These are phyloP conservation scores for Chelon labrosus DNA, from an alignment of 2,797 vertebrate genomes.

Conservation along the genomic window DNA sequence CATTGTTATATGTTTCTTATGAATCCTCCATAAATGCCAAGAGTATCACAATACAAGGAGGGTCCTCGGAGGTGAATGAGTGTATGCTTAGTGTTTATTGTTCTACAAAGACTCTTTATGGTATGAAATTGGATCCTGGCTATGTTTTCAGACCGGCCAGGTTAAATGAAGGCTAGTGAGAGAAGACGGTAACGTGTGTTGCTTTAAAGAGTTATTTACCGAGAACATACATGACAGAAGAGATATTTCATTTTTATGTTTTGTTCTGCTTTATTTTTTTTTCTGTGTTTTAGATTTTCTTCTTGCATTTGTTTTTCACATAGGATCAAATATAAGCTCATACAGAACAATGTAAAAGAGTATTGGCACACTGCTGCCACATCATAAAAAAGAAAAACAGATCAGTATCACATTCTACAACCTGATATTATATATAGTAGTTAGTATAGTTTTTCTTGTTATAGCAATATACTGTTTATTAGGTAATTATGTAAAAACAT, in stretches of 20 bases:
- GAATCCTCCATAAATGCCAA: conserved; percentile 22
- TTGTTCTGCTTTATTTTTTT: not conserved
- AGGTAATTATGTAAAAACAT: no score
- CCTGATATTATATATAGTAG: no score
- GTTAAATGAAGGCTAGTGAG: not conserved
- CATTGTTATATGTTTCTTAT: not conserved
- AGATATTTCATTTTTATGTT: not conserved
- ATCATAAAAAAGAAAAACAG: not conserved
- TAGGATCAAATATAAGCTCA: not conserved
- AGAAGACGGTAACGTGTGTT: not conserved
- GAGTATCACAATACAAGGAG: conserved; percentile 34
- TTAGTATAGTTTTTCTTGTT: no score
- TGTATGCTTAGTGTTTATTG: conserved; percentile 11
- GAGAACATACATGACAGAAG: not conserved
- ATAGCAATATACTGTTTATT: no score
- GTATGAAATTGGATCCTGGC: conserved; percentile 31
- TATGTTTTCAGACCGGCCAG: conserved; percentile 21
- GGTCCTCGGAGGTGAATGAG: conserved; percentile 4
- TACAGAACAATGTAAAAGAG: not conserved
- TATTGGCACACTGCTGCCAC: not conserved
- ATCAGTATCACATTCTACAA: no score
- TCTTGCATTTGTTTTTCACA: not conserved
- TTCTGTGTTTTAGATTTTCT: no score
- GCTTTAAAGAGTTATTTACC: not conserved
- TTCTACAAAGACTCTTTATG: conserved; percentile 30